A percentile compares a stretch with the other conserved stretches of the same genome.
Evolutionary conservation across 2,888 invertebrate species (phyloP).

Genomic region (Platynereis dumerilii): DNA sequence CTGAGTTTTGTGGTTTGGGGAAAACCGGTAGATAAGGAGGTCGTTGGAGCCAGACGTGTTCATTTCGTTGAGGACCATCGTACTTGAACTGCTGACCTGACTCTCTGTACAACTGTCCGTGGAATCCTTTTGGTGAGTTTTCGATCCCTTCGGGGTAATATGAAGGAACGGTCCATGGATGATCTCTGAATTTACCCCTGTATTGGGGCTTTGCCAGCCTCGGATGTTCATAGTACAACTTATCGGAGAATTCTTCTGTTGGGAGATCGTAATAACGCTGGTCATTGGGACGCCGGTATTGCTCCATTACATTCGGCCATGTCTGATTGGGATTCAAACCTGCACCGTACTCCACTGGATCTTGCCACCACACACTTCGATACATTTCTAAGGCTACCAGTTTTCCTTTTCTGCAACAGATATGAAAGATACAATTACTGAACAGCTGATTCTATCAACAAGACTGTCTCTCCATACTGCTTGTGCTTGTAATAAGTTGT

Average conservation of each 20-base stretch:
- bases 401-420: too few species aligned
- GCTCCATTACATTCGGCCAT: conserved; percentile 33
- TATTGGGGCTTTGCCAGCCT: conserved; percentile 30
- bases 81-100: conserved; percentile 33
- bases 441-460: too few species aligned
- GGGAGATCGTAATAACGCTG: conserved; percentile 32
- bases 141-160: conserved; percentile 28
- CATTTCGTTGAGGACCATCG: conserved; percentile 30
- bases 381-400: neutral
- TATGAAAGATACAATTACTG: too few species aligned
- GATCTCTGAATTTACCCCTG: conserved; percentile 33
- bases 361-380: conserved; percentile 36
- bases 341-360: conserved; percentile 33
- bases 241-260: conserved; percentile 23
- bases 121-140: conserved; percentile 29
- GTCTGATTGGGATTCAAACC: conserved; percentile 32
- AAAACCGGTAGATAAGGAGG: conserved; percentile 24
- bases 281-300: conserved; percentile 34
- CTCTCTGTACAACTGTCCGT: conserved; percentile 36
- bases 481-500: too few species aligned
- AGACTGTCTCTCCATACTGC: too few species aligned
- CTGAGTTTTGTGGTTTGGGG: conserved; percentile 8
- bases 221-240: conserved; percentile 29
- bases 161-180: conserved; percentile 30
- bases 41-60: conserved; percentile 31